Percentiles rank a stretch among this genome's conserved stretches.
These are phyloP conservation scores for Eucera pruinosa DNA, from an alignment of 2,888 invertebrate species.

Conservation along the genomic window DNA sequence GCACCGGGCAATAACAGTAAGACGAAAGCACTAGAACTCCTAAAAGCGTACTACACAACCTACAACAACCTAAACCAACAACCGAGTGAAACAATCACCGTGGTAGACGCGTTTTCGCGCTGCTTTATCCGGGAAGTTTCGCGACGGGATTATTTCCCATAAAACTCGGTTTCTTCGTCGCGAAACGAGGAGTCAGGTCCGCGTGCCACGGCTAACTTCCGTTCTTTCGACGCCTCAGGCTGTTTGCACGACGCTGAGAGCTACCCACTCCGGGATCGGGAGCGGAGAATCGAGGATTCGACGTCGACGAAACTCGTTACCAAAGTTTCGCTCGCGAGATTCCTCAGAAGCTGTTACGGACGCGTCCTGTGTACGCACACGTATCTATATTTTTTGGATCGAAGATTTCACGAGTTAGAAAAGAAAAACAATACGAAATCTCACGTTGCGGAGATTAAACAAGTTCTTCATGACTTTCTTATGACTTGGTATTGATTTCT, in stretches of 20 bases:
- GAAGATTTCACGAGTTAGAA: not conserved
- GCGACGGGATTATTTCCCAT: constrained; percentile 29
- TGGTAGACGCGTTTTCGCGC: constrained; percentile 17
- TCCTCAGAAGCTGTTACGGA: constrained; percentile 26
- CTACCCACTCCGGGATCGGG: constrained; percentile 19
- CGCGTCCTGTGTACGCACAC: not conserved
- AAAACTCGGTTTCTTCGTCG: constrained; percentile 33
- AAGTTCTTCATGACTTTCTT: no score
- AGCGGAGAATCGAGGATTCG: constrained; percentile 47
- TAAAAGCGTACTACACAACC: no score
- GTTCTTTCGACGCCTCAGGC: constrained; percentile 33
- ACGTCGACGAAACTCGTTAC: constrained; percentile 57
- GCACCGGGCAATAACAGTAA: no score
- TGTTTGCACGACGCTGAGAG: constrained; percentile 45
- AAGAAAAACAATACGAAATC: no score
- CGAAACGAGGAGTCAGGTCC: constrained; percentile 5
- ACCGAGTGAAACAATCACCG: not conserved
- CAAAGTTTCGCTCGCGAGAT: constrained; percentile 42
- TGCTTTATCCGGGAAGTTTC: constrained; percentile 35
- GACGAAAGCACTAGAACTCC: no score
- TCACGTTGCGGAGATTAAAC: not conserved
- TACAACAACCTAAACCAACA: not conserved
- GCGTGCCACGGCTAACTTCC: constrained; percentile 42
- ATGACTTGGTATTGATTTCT: no score
- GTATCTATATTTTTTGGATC: not conserved